Conservation (phyloP, 2,113 vertebrate genomes). For the Hemicordylus capensis region DNA sequence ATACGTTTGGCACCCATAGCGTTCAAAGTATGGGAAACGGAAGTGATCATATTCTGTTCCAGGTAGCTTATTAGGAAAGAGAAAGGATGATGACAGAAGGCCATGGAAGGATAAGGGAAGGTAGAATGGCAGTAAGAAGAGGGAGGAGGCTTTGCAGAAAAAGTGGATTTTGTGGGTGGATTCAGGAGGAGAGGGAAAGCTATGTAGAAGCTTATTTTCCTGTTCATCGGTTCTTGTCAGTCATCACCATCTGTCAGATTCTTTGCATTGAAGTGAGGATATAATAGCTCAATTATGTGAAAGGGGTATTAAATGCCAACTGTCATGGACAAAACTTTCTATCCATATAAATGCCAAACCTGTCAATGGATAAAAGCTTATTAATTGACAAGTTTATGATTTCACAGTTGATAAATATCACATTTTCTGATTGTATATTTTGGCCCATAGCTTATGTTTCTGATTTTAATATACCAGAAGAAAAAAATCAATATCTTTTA, state of each 20-base stretch:
- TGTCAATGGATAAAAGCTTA: not conserved
- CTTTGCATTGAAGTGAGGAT: not conserved
- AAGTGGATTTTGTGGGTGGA: not conserved
- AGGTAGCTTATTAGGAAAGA: not conserved
- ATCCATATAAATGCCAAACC: not conserved
- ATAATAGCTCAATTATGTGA: not conserved
- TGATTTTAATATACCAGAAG: constrained; percentile 64
- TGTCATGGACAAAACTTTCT: not conserved
- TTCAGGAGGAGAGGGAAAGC: not conserved
- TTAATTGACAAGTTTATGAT: not conserved
- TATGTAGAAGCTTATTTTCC: not conserved
- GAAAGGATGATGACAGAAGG: not conserved
- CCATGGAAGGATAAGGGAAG: not conserved
- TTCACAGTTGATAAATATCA: constrained; percentile 1
- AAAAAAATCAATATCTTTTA: constrained; percentile 60
- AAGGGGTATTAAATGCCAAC: not conserved
- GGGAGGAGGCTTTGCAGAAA: not conserved
- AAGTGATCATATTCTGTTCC: not conserved
- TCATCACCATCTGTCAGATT: not conserved
- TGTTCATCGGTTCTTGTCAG: not conserved
- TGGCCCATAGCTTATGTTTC: constrained; percentile 37
- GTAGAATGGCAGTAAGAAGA: not conserved
- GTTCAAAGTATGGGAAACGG: not conserved
- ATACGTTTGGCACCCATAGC: not conserved
- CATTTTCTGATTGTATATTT: constrained; percentile 4